Evolutionary conservation across 1,140 invertebrate genomes (phyloP).

Genomic region (Charaxes varanes): DNA sequence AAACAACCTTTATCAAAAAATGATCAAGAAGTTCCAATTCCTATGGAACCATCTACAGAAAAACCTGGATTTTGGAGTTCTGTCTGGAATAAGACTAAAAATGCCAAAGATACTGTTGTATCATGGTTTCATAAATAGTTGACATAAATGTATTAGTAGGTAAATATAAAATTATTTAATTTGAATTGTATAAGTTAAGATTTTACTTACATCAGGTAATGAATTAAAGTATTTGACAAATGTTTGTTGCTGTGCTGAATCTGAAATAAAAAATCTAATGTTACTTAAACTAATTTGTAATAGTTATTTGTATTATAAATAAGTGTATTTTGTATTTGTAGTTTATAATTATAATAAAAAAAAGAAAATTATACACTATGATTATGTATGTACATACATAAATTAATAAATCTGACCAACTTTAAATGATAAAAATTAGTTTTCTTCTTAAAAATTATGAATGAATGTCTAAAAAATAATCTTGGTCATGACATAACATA

Average conservation of each 20-base stretch:
- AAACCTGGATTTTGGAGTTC: conserved; percentile 73
- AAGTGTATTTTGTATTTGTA: no score
- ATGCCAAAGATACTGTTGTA: conserved; percentile 72
- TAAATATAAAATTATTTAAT: neutral
- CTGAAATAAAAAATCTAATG: conserved; percentile 72
- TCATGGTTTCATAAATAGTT: conserved; percentile 61
- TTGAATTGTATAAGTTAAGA: no score
- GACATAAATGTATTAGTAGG: neutral
- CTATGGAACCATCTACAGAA: conserved; percentile 35
- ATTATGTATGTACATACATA: no score
- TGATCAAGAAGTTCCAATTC: neutral
- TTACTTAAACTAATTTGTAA: no score
- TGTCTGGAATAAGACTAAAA: conserved; percentile 70
- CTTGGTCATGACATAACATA: no score
- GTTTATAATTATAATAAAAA: no score
- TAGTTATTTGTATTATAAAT: no score
- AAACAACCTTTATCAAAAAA: conserved; percentile 12
- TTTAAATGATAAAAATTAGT: no score
- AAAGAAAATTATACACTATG: no score
- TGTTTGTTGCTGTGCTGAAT: conserved; percentile 74
- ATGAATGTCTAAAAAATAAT: no score
- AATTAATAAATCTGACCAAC: no score
- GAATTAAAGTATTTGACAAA: conserved; percentile 76
- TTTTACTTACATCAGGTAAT: conserved; percentile 75
- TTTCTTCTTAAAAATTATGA: no score